phyloP scores from a whole-genome alignment of 2,113 vertebrate species.

The Limnothrissa miodon region DNA sequence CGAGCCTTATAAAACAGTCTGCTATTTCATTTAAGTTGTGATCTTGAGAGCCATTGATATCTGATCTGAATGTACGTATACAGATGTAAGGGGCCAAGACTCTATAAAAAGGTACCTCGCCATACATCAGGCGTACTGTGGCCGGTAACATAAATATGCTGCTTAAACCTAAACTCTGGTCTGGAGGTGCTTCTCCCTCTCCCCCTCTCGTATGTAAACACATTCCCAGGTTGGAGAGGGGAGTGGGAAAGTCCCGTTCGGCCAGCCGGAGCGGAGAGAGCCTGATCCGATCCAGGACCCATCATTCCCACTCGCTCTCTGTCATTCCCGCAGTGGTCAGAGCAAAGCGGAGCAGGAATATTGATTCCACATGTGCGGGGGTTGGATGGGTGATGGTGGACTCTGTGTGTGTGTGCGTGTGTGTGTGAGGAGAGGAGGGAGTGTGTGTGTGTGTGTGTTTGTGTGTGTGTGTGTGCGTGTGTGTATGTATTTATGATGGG shows the following conservation, averaged over 20 bases:
- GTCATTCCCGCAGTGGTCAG: constrained; percentile 25
- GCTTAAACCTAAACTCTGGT: not conserved
- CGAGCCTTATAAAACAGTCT: not conserved
- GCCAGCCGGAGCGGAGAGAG: not conserved
- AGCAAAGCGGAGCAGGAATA: not conserved
- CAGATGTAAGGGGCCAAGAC: not conserved
- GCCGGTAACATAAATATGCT: constrained; percentile 9
- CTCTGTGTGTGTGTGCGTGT: not conserved
- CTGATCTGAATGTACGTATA: not conserved
- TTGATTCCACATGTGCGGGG: constrained; percentile 13
- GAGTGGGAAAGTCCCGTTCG: not conserved
- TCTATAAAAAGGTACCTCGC: constrained; percentile 7
- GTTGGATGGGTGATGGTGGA: not conserved
- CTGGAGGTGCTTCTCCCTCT: not conserved
- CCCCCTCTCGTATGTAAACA: constrained; percentile 3
- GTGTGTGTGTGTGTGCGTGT: not conserved
- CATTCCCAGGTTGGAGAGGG: not conserved
- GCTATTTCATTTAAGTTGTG: not conserved
- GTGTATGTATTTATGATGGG: not conserved
- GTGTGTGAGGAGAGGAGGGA: no score
- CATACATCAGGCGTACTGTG: not conserved
- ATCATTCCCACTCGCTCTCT: constrained; percentile 31
- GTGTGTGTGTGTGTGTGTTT: constrained; percentile 12
- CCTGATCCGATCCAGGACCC: not conserved
- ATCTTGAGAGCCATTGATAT: not conserved